Evolutionary conservation across 1,140 invertebrate genomes (phyloP), one percentile per base, ranked within the genome.

Genomic region (Radopholus similis): DNA sequence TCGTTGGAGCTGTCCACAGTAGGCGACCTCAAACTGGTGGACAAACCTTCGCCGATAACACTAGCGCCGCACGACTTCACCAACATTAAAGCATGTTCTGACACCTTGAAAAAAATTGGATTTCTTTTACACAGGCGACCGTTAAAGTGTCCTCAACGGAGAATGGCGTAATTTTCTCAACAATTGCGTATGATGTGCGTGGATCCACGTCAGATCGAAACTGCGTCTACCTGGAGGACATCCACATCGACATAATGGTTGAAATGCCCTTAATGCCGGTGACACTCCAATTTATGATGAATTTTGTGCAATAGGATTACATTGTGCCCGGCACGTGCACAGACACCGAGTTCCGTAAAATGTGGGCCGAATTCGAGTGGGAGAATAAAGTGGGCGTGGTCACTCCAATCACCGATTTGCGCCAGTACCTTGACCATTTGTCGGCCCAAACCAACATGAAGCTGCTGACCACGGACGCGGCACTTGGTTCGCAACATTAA

Each of bases 341-440:
- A 32, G 95, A 98, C 83, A 88, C 89, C 0, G 94, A 98, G 85
- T 99, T 98, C 86, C 84, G 95, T 15, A 89, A 91, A 84, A 99
- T 99, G 95, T 99, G 96, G 96, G 91, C 93, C 1, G 94, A 97
- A 86, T 99, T 99, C 86, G 96, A 99, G 85, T 99, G 96, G 96
- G 96, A 99, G 86, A 99, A 99, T 85, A 98, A 98, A 87, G 92
- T 97, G 9, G 91, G 93, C 0, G 95, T 99, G 0, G 93, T 93
- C 82, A 98, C 96, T 1, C 91, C 90, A 49, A 88, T 98, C 65
- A 90, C 90, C 0, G 93, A 97, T 83, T 86, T 98, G 23, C 87
- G 91, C 66, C 91, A 93, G 74, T 99, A 97, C 86, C 85, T 99
- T 28, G 88, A 90, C 55, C 93, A 97, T 81, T 85, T 99, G 34